Evolutionary conservation across 1,140 invertebrate species (phyloP), one percentile per base, ranked within the genome.

Genomic region (Aphis gossypii): DNA sequence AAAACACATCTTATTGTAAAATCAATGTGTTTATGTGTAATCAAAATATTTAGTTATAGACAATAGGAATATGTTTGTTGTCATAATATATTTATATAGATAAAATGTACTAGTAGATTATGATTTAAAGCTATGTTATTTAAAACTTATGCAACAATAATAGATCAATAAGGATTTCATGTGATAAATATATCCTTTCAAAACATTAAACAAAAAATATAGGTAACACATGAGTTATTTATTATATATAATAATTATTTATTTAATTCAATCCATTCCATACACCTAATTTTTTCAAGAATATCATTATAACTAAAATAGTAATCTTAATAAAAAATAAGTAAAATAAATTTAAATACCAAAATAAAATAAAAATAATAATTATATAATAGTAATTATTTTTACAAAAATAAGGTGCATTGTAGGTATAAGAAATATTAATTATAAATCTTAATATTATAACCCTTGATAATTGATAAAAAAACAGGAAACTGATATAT

Each of bases 231-330:
- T 48, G 0, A 48, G 14, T 48, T 48, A 48, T 48, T 14, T 48
- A 48, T 48, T 46, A 46, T 46, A 46, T 11, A 46, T 51, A 51
- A 51, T 3, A 4, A 51, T 38, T 83, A 38, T 41, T 83, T 83
- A 83, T 83, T 83, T 21, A 83, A 83, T 38, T 41, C 21, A 83
- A 83, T 83, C 35, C 82, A 83, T 38, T 20, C 82, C 38, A 83
- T 83, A 83, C 82, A 83, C n/a, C 38, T 83, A 83, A 41, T 23
- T 83, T 83, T 83, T 83, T 41, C 41, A 83, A 83, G 82, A 83
- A 68, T 68, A 68, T 68, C 14, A 68, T 68, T 11, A 68, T 68
- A 68, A n/a, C 60, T 68, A 68, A 68, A 68, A n/a, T 1, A n/a
- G 4, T n/a, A 68, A n/a, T 68, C 4, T n/a, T n/a, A 68, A 68